phyloP scores from a whole-genome alignment of 2,797 vertebrate species.

The Balearica regulorum region DNA sequence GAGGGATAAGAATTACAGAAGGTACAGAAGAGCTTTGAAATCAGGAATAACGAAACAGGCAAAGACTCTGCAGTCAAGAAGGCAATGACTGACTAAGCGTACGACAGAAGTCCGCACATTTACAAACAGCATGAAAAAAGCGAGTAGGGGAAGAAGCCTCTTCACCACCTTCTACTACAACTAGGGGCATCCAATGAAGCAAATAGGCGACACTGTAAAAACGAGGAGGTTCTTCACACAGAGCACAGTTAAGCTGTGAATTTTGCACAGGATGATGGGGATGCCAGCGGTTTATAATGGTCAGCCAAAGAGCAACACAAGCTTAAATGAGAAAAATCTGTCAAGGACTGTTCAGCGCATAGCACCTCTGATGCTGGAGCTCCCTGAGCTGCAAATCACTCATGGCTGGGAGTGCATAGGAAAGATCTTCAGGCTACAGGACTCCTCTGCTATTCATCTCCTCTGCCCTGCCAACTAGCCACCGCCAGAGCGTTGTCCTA shows the following conservation, averaged over 20 bases:
- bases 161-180: not conserved
- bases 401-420: not conserved
- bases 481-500: accelerated
- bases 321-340: not conserved
- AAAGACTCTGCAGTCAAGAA: not conserved
- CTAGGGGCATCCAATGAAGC: not conserved
- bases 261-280: not conserved
- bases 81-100: not conserved
- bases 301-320: not conserved
- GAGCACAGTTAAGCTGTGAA: not conserved
- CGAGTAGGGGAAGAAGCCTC: not conserved
- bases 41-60: not conserved
- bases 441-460: not conserved
- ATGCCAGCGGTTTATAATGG: not conserved
- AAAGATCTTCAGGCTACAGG: not conserved
- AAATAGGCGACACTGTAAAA: not conserved
- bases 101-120: not conserved
- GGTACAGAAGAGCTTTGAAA: not conserved
- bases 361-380: not conserved
- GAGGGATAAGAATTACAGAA: not conserved
- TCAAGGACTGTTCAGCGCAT: not conserved
- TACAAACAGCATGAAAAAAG: not conserved
- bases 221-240: not conserved
- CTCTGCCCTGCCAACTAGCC: not conserved
- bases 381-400: not conserved